Conservation (phyloP, 2,888 invertebrate genomes). For the Heliconius sara region DNA sequence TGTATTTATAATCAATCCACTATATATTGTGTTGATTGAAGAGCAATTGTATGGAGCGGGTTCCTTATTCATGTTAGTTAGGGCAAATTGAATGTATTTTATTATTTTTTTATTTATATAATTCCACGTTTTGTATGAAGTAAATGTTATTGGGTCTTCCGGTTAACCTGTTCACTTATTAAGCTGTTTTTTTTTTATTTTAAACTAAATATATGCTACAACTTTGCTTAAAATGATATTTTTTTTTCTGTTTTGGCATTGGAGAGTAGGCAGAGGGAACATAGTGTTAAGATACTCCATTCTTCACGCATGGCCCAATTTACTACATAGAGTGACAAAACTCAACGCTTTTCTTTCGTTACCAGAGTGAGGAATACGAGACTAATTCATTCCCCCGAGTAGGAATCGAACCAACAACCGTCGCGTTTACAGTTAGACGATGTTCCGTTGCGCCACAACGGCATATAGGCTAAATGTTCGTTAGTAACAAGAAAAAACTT, state of each 20-base stretch:
- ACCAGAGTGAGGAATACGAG: neutral
- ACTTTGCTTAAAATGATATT: neutral
- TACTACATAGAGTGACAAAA: no score
- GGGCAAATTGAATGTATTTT: neutral
- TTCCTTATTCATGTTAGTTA: constrained; percentile 7
- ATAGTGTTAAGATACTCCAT: neutral
- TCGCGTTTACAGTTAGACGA: neutral
- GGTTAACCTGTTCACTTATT: neutral
- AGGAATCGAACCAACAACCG: neutral
- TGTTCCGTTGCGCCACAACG: neutral
- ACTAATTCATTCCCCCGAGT: neutral
- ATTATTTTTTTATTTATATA: neutral
- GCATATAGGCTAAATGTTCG: neutral
- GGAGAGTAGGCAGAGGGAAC: neutral
- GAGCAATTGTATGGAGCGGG: constrained; percentile 1
- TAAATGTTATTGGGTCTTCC: neutral
- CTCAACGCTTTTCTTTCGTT: no score
- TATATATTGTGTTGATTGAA: constrained; percentile 4
- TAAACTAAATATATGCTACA: neutral
- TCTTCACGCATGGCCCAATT: neutral
- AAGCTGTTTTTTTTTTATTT: neutral
- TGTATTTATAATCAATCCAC: constrained; percentile 18
- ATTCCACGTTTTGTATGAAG: neutral
- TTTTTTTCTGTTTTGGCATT: neutral
- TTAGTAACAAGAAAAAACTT: neutral